Base-by-base conservation (phyloP, 2,888 invertebrate species). In the Oscheius sp. region DNA sequence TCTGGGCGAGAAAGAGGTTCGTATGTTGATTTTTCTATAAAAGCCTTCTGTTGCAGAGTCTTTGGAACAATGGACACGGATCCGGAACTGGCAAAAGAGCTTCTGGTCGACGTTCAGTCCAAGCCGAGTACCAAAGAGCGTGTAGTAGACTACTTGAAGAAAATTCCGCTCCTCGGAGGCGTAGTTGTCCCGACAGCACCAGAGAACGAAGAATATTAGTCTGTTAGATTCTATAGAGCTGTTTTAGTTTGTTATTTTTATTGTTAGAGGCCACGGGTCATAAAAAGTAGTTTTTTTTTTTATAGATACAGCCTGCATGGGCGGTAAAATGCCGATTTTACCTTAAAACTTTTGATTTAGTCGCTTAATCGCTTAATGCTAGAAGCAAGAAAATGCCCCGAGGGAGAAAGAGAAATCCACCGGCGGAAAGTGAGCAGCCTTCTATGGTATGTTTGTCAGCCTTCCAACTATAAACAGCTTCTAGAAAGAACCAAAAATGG, bases 1-100 rank as follows among this genome's bases (percentile, higher is more conserved):
- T 87, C 11, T 87, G 87, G 87, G 87, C 84, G 29, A 72, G 87
- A 37, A 74, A 79, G 33, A 76, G 83, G 84, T 85, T 51, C 60
- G 55, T 37, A 21, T 21, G 21, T 21, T 21, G 21, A 48, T 4
- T 51, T 59, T 70, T 57, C 21, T 21, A 42, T 3, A 47, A 62
- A 62, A 2, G 29, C n/a, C 3, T 10, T 62, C 11, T 35, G 42
- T 68, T 79, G 33, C 73, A 85, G 87, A 62, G 82, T 87, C 58
- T 87, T 83, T 66, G 76, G 75, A 10, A 85, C 87, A 7, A 76
- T 86, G 53, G 86, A 87, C 68, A 76, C 81, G 11, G 87, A 87
- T 73, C 74, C 83, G 7, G 87, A 86, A 13, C 47, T 84, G 47
- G 81, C 84, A 7, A 77, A 78, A 9, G 78, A 78, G 5, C 70